Percentiles rank a stretch among this genome's conserved stretches.
phyloP scores from a whole-genome alignment of 2,888 invertebrate genomes.

The Stenichneumon culpator region DNA sequence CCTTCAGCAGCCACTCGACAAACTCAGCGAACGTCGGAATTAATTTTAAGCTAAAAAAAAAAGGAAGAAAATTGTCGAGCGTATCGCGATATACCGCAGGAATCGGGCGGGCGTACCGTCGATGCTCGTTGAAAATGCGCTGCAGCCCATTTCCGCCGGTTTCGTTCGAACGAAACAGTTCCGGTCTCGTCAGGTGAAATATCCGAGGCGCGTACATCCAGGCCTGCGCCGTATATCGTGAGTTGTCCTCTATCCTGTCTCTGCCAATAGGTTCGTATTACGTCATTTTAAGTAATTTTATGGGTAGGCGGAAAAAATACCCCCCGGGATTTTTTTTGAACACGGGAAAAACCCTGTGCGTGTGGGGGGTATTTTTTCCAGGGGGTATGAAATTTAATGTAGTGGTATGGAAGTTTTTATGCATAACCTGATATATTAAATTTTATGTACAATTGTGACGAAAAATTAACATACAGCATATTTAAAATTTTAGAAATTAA shows the following conservation, averaged over 20 bases:
- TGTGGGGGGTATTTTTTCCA: too few relatives aligned
- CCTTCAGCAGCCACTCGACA: conserved; percentile 79
- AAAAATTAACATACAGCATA: too few relatives aligned
- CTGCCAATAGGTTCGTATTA: conserved; percentile 68
- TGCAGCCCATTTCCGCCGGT: conserved; percentile 74
- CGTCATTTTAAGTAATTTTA: neutral
- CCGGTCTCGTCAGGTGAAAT: conserved; percentile 81
- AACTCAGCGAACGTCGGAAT: conserved; percentile 83
- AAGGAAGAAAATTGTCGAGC: conserved; percentile 14
- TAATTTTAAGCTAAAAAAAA: conserved; percentile 76
- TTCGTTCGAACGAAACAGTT: conserved; percentile 77
- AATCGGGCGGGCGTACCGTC: conserved; percentile 73
- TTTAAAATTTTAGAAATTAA: neutral
- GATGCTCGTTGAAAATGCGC: conserved; percentile 77
- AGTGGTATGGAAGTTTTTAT: too few relatives aligned
- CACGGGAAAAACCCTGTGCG: too few relatives aligned
- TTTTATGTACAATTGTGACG: too few relatives aligned
- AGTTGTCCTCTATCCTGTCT: conserved; percentile 83
- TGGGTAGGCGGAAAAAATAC: too few relatives aligned
- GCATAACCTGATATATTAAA: too few relatives aligned
- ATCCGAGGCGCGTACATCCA: conserved; percentile 82
- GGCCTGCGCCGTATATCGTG: conserved; percentile 82
- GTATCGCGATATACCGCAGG: too few relatives aligned
- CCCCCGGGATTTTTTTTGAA: too few relatives aligned
- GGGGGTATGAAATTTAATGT: too few relatives aligned